Evolutionary conservation across 1,140 invertebrate genomes (phyloP).

Genomic region (Pogonognathellus flavescens): DNA sequence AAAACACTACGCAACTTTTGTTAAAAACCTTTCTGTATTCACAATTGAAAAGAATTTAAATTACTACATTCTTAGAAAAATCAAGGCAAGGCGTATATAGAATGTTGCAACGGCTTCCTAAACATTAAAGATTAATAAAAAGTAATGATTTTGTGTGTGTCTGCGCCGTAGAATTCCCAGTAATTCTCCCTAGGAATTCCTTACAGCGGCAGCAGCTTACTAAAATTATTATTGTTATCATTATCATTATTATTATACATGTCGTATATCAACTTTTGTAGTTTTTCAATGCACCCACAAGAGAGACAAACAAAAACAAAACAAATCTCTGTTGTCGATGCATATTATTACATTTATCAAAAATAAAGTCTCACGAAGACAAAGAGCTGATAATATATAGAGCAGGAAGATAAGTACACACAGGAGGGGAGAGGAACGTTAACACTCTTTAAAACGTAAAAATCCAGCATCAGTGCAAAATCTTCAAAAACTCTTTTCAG

Average conservation of each 20-base stretch:
- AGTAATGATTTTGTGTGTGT: background rate
- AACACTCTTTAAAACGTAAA: constrained; percentile 8
- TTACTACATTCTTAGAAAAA: constrained; percentile 22
- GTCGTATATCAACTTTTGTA: constrained; percentile 10
- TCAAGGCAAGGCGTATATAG: constrained; percentile 14
- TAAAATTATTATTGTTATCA: background rate
- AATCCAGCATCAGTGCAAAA: background rate
- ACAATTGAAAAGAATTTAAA: constrained; percentile 22
- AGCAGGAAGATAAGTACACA: constrained; percentile 17
- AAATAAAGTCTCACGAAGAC: constrained; percentile 32
- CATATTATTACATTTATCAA: constrained; percentile 14
- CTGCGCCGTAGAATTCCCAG: background rate
- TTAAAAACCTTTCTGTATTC: constrained; percentile 23
- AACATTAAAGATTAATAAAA: background rate
- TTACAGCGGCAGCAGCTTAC: background rate
- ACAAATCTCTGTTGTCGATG: constrained; percentile 34
- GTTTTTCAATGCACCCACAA: constrained; percentile 41
- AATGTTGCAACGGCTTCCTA: constrained; percentile 15
- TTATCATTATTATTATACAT: background rate
- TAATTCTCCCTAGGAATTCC: background rate
- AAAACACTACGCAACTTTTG: constrained; percentile 24
- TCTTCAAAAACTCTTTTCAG: background rate
- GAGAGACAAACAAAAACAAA: constrained; percentile 49
- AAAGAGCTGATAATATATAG: constrained; percentile 15
- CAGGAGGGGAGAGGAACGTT: background rate